Percentiles rank a stretch among this genome's conserved stretches.
phyloP scores from a whole-genome alignment of 2,797 vertebrate species.

The Prionace glauca region DNA sequence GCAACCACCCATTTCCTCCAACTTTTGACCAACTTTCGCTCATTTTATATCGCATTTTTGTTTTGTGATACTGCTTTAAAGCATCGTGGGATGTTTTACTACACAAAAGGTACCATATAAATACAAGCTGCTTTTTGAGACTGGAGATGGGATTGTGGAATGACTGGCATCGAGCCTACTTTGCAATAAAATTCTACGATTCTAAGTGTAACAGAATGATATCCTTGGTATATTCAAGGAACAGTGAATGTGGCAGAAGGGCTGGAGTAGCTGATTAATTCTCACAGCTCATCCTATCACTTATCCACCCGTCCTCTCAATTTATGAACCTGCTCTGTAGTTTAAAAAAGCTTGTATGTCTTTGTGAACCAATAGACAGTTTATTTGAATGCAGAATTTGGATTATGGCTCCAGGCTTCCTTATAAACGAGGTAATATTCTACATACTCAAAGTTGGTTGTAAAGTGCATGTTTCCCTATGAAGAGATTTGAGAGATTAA shows the following conservation, averaged over 20 bases:
- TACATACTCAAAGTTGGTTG: background rate
- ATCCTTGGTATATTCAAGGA: background rate
- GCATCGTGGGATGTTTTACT: background rate
- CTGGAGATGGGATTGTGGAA: background rate
- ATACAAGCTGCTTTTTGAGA: background rate
- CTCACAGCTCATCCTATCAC: background rate
- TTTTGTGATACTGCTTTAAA: background rate
- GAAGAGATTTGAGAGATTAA: background rate
- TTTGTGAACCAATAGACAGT: background rate
- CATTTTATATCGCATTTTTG: background rate
- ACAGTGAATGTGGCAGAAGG: background rate
- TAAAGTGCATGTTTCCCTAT: slow-evolving; percentile 1
- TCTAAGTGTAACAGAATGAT: background rate
- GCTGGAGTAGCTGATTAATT: background rate
- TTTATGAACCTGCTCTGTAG: background rate
- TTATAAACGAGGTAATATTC: background rate
- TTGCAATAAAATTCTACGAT: background rate
- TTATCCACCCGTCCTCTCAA: background rate
- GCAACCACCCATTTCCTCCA: no score
- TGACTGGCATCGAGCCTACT: background rate
- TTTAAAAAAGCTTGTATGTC: background rate
- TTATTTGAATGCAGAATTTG: background rate
- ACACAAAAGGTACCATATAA: background rate
- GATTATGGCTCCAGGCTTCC: background rate
- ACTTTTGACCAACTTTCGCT: no score